A percentile compares a stretch with the other conserved stretches of the same genome.
Evolutionary conservation across 2,888 invertebrate genomes (phyloP).

Genomic region (Tubulanus polymorphus): DNA sequence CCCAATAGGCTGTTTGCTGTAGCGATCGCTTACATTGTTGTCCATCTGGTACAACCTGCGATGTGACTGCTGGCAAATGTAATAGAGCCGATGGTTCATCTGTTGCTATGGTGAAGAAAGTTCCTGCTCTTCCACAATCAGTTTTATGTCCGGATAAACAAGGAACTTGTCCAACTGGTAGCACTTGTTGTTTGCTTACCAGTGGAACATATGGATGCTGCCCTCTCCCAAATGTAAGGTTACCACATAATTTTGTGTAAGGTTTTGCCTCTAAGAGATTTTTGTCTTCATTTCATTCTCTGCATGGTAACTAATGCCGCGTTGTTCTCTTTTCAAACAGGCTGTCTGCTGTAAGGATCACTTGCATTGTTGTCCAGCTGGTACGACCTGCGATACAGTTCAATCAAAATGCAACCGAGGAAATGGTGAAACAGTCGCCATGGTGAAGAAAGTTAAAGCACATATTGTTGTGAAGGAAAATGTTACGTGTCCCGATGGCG

Average conservation of each 20-base stretch:
- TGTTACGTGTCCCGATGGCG: neutral
- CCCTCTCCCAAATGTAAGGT: slow-evolving; percentile 34
- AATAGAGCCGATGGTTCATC: neutral
- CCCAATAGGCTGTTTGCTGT: slow-evolving; percentile 38
- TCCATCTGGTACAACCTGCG: slow-evolving; percentile 20
- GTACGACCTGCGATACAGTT: neutral
- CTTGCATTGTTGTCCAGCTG: neutral
- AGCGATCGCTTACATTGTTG: slow-evolving; percentile 35
- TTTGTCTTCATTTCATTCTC: no score
- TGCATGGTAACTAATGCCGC: no score
- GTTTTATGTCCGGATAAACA: slow-evolving; percentile 22
- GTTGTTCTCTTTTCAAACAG: no score
- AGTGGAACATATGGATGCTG: slow-evolving; percentile 42
- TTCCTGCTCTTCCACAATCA: neutral
- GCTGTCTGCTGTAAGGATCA: neutral
- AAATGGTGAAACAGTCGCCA: neutral
- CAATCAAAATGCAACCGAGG: neutral
- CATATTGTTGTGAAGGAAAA: neutral
- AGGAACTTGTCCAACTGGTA: slow-evolving; percentile 23
- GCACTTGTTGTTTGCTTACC: slow-evolving; percentile 38
- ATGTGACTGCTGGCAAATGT: slow-evolving; percentile 19
- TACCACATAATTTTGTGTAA: neutral
- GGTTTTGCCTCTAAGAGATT: no score
- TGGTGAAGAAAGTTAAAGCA: neutral
- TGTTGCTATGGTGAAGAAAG: neutral